Base-by-base conservation (phyloP, 53 echinoderm and acorn worm species). In the Holothuria leucospilota region DNA sequence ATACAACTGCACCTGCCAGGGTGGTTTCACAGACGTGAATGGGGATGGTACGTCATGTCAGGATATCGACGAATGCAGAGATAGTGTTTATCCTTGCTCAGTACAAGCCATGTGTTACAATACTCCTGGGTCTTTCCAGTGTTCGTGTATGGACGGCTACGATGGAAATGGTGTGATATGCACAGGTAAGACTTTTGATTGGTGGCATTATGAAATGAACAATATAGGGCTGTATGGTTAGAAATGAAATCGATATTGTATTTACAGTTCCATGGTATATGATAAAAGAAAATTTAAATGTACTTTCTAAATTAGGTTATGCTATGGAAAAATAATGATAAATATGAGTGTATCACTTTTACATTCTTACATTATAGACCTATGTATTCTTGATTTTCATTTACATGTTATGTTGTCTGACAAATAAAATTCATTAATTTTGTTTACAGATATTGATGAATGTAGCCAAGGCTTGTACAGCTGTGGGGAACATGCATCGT, bases 61-160 rank as follows among this genome's bases (percentile, higher is more conserved):
- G 85, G 89, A 89, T 74, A 84, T 84, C 20, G 73, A 89, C 42
- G 89, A 89, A 71, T 89, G 89, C 60, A 68, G 73, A 62, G 27
- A 72, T 23, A 49, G 40, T 51, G 68, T 58, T 62, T 52, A 68
- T 42, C 38, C 82, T 4, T 90, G 90, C 27, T 46, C 69, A 18
- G 51, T 27, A 3, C 60, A 86, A 14, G 87, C 84, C 70, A 78
- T 39, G 27, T 90, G 90, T 71, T 27, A 26, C 39, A 90, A 90
- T 25, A 81, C 42, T 20, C 59, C 39, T 20, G 90, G 90, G 25
- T 87, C 82, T 16, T 90, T 71, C 62, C 40, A 26, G 20, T 91
- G 92, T 56, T 56, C 40, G n/a, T 91, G 92, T 68, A n/a, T 27
- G 51, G 56, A 64, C 52, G 93, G 93, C 18, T 93, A 87, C 60